Base-by-base conservation (phyloP, 2,888 invertebrate species). In the Orgyia antiqua region DNA sequence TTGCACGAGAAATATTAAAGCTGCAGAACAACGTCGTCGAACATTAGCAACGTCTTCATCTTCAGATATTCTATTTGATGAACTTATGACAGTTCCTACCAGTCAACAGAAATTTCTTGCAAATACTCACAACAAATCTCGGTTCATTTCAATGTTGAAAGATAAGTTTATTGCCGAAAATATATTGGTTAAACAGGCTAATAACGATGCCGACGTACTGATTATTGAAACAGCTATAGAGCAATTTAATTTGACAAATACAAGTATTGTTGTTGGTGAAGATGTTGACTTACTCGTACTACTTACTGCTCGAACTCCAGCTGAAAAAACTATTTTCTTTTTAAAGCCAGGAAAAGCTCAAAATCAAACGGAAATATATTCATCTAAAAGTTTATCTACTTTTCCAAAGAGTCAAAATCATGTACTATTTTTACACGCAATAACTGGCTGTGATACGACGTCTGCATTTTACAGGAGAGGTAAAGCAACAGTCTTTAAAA, bases 151-250 rank as follows among this genome's bases (percentile, higher is more conserved):
- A 25, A 61, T 65, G 58, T 47, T 67, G 30, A 41, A 49, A 51
- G 54, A 61, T 50, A 58, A 59, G 50, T 61, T 70, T 25, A 34
- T 58, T 52, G 36, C 51, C 55, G 56, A 49, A 38, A 52, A 58
- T 57, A 68, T 68, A 47, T 51, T 52, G 39, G 61, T 59, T 50
- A 58, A 62, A 55, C 57, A 59, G 57, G 60, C 62, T 37, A 42
- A 42, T 53, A 58, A 65, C 62, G 62, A 67, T 58, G 63, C 61
- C 33, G 68, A 65, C 60, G 60, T 63, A 45, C 54, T 66, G 25
- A 69, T 68, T 36, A 44, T 68, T 27, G 56, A 70, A 31, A 65
- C 64, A 45, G 61, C 64, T 39, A 58, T 21, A 10, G 21, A 21
- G 10, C 21, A 21, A 9, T 21, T 21, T 15, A 19, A 19, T 8